phyloP scores from a whole-genome alignment of 2,888 invertebrate genomes.

The Griposia aprilina region DNA sequence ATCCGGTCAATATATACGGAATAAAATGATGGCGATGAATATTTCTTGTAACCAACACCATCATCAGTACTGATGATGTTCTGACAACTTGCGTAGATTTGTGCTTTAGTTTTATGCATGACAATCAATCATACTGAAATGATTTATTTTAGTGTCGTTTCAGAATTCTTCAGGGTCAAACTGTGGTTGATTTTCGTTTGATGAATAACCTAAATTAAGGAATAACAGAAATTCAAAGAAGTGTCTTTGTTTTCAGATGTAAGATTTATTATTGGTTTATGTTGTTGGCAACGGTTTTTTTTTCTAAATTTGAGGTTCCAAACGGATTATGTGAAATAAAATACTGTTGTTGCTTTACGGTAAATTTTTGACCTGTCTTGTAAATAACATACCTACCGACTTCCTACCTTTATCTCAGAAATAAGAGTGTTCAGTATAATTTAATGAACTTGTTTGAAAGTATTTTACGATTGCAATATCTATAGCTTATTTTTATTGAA shows the following conservation, averaged over 20 bases:
- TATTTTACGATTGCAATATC: constrained; percentile 70
- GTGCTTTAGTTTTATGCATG: constrained; percentile 31
- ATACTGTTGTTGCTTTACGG: constrained; percentile 24
- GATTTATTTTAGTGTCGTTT: constrained; percentile 25
- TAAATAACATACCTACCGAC: constrained; percentile 35
- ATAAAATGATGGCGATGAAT: constrained; percentile 56
- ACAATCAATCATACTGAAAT: constrained; percentile 17
- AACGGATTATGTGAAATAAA: constrained; percentile 19
- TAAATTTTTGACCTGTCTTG: not conserved
- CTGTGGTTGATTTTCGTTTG: not conserved
- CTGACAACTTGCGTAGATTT: constrained; percentile 22
- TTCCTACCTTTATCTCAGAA: constrained; percentile 36
- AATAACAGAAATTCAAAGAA: constrained; percentile 1
- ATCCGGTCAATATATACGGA: constrained; percentile 51
- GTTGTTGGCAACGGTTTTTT: constrained; percentile 6
- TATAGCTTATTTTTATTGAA: constrained; percentile 73
- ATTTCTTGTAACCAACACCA: constrained; percentile 37
- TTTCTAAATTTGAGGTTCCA: constrained; percentile 11
- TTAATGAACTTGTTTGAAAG: constrained; percentile 68
- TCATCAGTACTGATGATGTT: constrained; percentile 43
- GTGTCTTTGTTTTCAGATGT: constrained; percentile 18
- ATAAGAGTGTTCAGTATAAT: constrained; percentile 59
- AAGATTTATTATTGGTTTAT: constrained; percentile 4
- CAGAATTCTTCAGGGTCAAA: constrained; percentile 1
- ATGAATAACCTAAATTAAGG: not conserved